Evolutionary conservation across 2,888 invertebrate genomes (phyloP), one percentile per base, ranked within the genome.

Genomic region (Macrosiphum euphorbiae): DNA sequence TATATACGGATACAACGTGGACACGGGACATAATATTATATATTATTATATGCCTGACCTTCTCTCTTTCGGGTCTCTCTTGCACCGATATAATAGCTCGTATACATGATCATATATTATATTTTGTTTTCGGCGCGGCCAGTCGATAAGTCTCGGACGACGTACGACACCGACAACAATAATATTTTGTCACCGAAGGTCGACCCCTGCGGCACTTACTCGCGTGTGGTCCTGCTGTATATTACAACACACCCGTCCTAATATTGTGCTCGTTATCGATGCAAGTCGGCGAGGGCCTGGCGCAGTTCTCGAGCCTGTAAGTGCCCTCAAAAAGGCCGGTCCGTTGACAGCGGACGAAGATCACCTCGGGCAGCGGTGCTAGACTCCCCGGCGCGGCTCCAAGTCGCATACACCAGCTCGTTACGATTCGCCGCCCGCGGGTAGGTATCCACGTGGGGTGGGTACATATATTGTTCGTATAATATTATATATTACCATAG

Each of bases 341-440:
- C 78, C 35, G 35, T 35, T 7, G 35, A 16, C 13, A 13, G 20
- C 55, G 67, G 16, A 16, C n/a, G 35, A 78, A 35, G 78, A 78
- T 78, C 78, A 20, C 35, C 20, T 20, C 35, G 78, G 78, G 78
- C 78, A 41, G 78, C 78, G 7, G 78, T n/a, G 67, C 78, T 35
- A 78, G 35, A 78, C 78, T 78, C 78, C 78, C 78, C 35, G 78
- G 78, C 78, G 78, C 78, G 78, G 78, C 78, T 78, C 78, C 20
- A 35, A 78, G 78, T 78, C 78, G 20, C 35, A 35, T 67, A 67
- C 13, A 13, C 13, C 8, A 20, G 4, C 4, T 4, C 0, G 0
- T 7, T 20, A 78, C 35, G 20, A 35, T 35, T 78, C 78, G 78
- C 78, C 78, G 20, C 67, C 16, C 5, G n/a, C 44, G 44, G 44